A percentile compares a stretch with the other conserved stretches of the same genome.
These are phyloP conservation scores for Muscicapa striata DNA, from an alignment of 2,797 vertebrate species.

Conservation along the genomic window DNA sequence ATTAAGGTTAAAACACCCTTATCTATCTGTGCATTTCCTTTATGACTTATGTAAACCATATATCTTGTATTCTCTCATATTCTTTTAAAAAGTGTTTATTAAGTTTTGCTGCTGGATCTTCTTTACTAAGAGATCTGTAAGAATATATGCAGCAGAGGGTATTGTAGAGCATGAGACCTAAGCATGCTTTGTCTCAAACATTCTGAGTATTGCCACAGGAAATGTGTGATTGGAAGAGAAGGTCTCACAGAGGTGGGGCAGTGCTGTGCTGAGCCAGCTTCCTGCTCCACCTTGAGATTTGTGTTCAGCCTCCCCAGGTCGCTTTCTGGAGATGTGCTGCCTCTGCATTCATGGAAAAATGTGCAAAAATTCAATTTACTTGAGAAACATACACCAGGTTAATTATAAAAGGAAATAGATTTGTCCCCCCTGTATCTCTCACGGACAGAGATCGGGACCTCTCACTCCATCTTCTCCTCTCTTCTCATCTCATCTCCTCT, in stretches of 20 bases:
- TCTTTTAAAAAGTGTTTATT: neutral
- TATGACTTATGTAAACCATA: neutral
- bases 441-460: no score
- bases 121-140: neutral
- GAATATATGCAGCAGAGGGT: neutral
- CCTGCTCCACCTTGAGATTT: neutral
- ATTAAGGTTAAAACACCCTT: neutral
- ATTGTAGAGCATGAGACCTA: neutral
- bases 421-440: neutral
- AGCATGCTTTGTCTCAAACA: neutral
- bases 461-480: neutral
- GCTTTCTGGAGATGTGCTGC: neutral
- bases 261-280: rapidly evolving
- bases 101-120: neutral
- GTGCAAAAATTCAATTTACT: neutral
- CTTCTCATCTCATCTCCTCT: neutral
- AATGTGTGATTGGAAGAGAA: neutral
- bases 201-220: neutral
- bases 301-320: neutral
- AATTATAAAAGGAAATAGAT: neutral
- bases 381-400: neutral
- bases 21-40: neutral
- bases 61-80: neutral
- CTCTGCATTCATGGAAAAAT: neutral
- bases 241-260: neutral